Percentiles rank a stretch among this genome's conserved stretches.
phyloP scores from a whole-genome alignment of 23 tunicate species.

The Phallusia fumigata region DNA sequence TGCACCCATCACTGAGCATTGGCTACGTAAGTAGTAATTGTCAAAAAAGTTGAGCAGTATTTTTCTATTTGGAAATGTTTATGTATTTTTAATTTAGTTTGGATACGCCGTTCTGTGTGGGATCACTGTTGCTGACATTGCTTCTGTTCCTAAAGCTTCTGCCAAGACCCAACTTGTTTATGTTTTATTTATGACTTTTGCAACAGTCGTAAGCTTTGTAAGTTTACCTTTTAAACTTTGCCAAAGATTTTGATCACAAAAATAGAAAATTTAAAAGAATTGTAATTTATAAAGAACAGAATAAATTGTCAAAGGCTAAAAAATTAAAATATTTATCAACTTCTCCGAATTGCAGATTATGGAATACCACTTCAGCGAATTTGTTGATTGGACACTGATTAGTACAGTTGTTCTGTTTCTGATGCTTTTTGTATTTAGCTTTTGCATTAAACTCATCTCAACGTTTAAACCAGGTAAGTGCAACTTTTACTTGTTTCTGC shows the following conservation, averaged over 20 bases:
- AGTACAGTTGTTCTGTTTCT: background rate
- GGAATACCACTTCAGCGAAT: background rate
- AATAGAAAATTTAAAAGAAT: too few relatives aligned
- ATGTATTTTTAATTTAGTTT: background rate
- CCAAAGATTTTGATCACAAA: too few relatives aligned
- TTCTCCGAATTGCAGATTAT: background rate
- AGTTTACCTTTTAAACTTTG: background rate
- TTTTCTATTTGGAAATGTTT: background rate
- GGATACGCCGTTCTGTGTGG: slow-evolving; percentile 5
- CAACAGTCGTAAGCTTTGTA: background rate
- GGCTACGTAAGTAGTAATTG: background rate
- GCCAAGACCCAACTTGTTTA: background rate
- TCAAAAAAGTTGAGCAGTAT: background rate
- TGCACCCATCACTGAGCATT: background rate
- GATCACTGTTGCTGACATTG: background rate
- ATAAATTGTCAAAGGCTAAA: too few relatives aligned
- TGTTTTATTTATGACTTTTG: background rate
- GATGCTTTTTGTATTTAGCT: background rate
- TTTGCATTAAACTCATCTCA: background rate
- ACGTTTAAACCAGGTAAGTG: background rate
- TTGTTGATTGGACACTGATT: background rate
- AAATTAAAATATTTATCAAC: too few relatives aligned
- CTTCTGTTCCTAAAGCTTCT: background rate
- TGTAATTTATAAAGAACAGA: too few relatives aligned
- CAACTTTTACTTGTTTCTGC: too few relatives aligned